Evolutionary conservation across 2,888 invertebrate genomes (phyloP).

Genomic region (Byasa hedistus): DNA sequence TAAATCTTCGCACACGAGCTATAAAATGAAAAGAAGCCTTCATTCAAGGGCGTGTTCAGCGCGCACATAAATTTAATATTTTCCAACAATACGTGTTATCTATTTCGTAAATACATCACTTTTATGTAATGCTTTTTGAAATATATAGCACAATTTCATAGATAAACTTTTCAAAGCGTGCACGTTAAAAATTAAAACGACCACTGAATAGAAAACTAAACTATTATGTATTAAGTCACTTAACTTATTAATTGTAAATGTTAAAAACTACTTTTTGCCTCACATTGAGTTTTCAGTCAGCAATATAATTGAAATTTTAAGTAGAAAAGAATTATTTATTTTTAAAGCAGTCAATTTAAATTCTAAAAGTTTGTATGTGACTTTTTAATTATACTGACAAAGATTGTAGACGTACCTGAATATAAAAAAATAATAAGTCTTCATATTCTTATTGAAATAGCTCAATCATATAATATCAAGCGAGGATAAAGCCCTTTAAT

Average conservation of each 20-base stretch:
- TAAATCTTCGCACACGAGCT: slow-evolving; percentile 64
- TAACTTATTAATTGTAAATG: no score
- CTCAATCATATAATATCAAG: slow-evolving; percentile 52
- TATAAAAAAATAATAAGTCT: neutral
- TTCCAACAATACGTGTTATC: slow-evolving; percentile 43
- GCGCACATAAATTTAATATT: slow-evolving; percentile 58
- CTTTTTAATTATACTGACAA: neutral
- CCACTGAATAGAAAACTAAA: no score
- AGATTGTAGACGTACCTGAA: neutral
- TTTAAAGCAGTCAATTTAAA: no score
- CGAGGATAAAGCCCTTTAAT: slow-evolving; percentile 59
- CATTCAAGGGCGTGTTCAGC: slow-evolving; percentile 51
- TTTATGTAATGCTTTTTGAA: slow-evolving; percentile 17
- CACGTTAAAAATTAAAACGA: slow-evolving; percentile 1
- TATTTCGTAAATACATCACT: slow-evolving; percentile 27
- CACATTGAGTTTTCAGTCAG: no score
- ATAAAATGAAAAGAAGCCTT: slow-evolving; percentile 61
- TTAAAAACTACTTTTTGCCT: no score
- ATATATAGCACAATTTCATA: slow-evolving; percentile 14
- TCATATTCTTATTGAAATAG: slow-evolving; percentile 34
- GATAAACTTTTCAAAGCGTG: slow-evolving; percentile 15
- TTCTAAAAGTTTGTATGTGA: no score
- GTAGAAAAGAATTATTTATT: no score
- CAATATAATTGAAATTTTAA: no score
- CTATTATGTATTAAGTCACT: no score